These are phyloP conservation scores for Cantharis rustica DNA, from an alignment of 2,888 invertebrate genomes.

Conservation along the genomic window DNA sequence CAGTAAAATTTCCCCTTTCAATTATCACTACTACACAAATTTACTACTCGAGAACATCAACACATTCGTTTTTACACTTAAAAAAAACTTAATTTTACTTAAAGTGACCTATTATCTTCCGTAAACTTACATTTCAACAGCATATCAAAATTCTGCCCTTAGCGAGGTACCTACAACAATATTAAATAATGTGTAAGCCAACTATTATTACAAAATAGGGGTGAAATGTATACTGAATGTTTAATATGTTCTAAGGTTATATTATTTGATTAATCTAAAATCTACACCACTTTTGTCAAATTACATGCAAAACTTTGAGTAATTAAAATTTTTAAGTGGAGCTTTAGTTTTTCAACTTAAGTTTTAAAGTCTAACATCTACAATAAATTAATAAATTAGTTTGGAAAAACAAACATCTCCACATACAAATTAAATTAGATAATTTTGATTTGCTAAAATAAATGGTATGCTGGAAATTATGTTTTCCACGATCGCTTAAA, in stretches of 20 bases:
- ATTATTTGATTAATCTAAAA: background rate
- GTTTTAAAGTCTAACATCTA: no score
- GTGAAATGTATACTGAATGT: background rate
- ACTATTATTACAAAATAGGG: background rate
- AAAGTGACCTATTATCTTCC: background rate
- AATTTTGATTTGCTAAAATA: no score
- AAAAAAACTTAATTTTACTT: background rate
- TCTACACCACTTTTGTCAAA: background rate
- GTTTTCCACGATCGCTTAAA: no score
- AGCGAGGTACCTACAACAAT: background rate
- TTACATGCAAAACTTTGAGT: background rate
- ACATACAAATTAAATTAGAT: no score
- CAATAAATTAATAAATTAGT: no score
- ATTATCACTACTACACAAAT: background rate
- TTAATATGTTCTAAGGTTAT: background rate
- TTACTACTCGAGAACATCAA: background rate
- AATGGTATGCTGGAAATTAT: no score
- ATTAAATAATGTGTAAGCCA: background rate
- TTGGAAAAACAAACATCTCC: no score
- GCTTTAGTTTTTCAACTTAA: background rate
- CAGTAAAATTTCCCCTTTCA: slow-evolving; percentile 1
- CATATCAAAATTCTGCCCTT: background rate
- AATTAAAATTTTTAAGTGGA: background rate
- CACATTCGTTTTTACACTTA: background rate
- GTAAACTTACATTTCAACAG: background rate